A percentile compares a stretch with the other conserved stretches of the same genome.
Evolutionary conservation across 1,140 invertebrate genomes (phyloP).

Genomic region (Spodoptera frugiperda): DNA sequence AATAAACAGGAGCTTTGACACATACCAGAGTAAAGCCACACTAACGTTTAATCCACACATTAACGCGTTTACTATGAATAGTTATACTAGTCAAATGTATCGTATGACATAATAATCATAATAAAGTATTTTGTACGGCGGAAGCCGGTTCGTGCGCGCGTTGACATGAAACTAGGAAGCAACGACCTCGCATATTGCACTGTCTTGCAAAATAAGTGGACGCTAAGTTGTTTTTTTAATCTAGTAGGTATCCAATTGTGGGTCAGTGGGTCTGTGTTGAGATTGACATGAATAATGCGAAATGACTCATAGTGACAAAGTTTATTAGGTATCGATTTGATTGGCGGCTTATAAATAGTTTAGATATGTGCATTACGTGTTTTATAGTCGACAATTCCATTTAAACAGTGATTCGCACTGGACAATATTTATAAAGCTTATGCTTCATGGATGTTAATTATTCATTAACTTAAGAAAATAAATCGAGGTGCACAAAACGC

Average conservation of each 20-base stretch:
- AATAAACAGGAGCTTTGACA: conserved; percentile 26
- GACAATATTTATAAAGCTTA: too few relatives aligned
- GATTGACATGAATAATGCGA: conserved; percentile 5
- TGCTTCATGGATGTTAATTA: too few relatives aligned
- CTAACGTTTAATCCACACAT: neutral
- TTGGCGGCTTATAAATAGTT: neutral
- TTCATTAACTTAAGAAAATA: too few relatives aligned
- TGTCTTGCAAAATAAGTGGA: conserved; percentile 16
- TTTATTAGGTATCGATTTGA: conserved; percentile 9
- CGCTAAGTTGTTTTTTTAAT: neutral
- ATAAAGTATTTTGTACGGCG: conserved; percentile 48
- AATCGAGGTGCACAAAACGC: neutral
- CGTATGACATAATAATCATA: conserved; percentile 44
- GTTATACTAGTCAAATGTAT: conserved; percentile 28
- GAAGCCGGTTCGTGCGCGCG: conserved; percentile 55
- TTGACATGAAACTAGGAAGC: conserved; percentile 47
- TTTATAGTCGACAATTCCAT: too few relatives aligned
- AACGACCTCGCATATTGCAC: conserved; percentile 33
- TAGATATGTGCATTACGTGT: too few relatives aligned
- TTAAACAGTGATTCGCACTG: too few relatives aligned
- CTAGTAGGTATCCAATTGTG: neutral
- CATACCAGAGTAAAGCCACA: conserved; percentile 6
- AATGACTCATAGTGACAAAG: neutral
- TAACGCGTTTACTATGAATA: neutral
- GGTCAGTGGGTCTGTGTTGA: conserved; percentile 5